Base-by-base conservation (phyloP, 2,888 invertebrate species). In the Troides helena region DNA sequence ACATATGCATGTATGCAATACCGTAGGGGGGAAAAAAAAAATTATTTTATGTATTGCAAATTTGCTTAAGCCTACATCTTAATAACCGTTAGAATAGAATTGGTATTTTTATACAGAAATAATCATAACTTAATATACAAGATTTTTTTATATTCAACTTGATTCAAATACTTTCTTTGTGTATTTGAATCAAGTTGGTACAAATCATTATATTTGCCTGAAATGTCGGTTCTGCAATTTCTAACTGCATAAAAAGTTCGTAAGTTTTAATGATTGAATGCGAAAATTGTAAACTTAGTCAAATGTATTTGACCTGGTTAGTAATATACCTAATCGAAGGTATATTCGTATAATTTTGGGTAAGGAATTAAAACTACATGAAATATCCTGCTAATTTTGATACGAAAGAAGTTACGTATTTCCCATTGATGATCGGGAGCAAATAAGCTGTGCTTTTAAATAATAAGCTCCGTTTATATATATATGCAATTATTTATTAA, bases 201-300 rank as follows among this genome's bases (percentile, higher is more conserved):
- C 46, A 57, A 57, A 68, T 68, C 21, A 62, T 36, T 56, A 30
- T 21, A 59, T 67, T 53, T 36, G 53, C 25, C 39, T 50, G 59
- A 39, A 58, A 63, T 23, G 39, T 12, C 64, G 75, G 79, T 77
- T 81, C 81, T 77, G 75, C 79, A 82, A 81, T 80, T 82, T 81
- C 74, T 78, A 83, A 80, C 75, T 74, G 78, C 50, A 62, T 53
- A 61, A 68, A 64, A 67, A 70, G 61, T 69, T 69, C 36, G 21
- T 66, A 86, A 87, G 81, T 87, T 88, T 85, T 85, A 87, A 86
- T 84, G 80, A 81, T 73, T 71, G 73, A 80, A 80, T 84, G 82
- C 83, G 81, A 85, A 86, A 86, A 85, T 82, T 73, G 81, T 77
- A 82, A n/a, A 85, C 85, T 85, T 87, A 82, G 81, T 84, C 43